Conservation (phyloP, 2,797 vertebrate genomes). For the Coregonus sp. region DNA sequence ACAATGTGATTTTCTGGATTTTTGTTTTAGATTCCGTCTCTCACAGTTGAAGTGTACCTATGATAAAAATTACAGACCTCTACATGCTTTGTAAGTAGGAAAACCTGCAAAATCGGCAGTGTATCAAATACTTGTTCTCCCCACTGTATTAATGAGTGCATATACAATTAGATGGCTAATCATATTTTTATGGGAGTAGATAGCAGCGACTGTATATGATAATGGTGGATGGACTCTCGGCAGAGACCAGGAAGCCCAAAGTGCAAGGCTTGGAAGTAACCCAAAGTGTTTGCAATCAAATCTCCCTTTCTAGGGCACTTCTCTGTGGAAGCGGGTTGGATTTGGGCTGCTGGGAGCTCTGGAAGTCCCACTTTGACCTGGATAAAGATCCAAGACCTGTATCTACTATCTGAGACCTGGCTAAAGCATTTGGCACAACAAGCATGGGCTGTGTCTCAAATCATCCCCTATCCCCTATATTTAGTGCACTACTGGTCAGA, state of each 20-base stretch:
- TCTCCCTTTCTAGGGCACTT: neutral
- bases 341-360: neutral
- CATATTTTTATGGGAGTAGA: neutral
- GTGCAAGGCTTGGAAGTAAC: neutral
- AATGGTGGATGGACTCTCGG: neutral
- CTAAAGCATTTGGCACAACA: conserved; percentile 42
- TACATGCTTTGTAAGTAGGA: too few relatives aligned
- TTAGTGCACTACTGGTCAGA: neutral
- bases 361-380: neutral
- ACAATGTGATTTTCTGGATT: too few relatives aligned
- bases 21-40: too few relatives aligned
- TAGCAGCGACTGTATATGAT: too few relatives aligned
- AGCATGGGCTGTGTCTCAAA: neutral
- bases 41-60: too few relatives aligned
- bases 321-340: neutral
- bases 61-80: too few relatives aligned
- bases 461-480: neutral
- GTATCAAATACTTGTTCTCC: too few relatives aligned
- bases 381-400: conserved; percentile 2
- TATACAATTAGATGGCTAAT: neutral
- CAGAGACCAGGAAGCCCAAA: conserved; percentile 4
- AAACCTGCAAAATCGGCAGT: too few relatives aligned
- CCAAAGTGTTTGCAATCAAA: neutral
- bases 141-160: neutral
- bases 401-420: conserved; percentile 1